These are phyloP conservation scores for Nomada ruficornis DNA, from an alignment of 2,888 invertebrate species.

Conservation along the genomic window DNA sequence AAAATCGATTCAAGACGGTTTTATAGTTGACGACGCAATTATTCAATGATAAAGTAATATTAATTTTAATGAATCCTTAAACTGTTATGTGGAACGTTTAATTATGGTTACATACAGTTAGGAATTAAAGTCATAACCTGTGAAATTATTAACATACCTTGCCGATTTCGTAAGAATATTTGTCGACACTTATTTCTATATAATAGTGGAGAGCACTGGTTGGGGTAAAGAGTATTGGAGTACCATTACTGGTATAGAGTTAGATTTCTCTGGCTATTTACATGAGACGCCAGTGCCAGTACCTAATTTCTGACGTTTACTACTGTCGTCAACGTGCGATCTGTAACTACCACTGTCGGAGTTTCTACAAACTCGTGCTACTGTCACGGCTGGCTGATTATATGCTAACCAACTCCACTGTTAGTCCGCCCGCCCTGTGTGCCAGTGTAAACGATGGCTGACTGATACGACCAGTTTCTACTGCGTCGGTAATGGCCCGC, in stretches of 20 bases:
- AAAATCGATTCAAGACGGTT: too few species aligned
- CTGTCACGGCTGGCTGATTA: constrained; percentile 45
- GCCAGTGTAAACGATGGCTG: constrained; percentile 49
- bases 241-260: neutral
- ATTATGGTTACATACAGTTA: too few species aligned
- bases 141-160: too few species aligned
- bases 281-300: neutral
- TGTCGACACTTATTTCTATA: too few species aligned
- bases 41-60: too few species aligned
- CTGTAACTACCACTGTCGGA: constrained; percentile 29
- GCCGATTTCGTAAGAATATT: too few species aligned
- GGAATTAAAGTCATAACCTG: too few species aligned
- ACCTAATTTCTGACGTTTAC: constrained; percentile 20
- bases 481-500: constrained; percentile 44
- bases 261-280: neutral
- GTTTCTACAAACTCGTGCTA: constrained; percentile 47
- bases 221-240: too few species aligned
- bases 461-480: constrained; percentile 52
- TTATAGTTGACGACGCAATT: too few species aligned
- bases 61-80: too few species aligned
- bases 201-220: too few species aligned
- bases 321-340: constrained; percentile 14
- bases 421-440: neutral
- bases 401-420: constrained; percentile 37
- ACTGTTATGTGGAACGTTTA: too few species aligned